Base-by-base conservation (phyloP, 2,113 vertebrate genomes). In the Zosterops pallidus region DNA sequence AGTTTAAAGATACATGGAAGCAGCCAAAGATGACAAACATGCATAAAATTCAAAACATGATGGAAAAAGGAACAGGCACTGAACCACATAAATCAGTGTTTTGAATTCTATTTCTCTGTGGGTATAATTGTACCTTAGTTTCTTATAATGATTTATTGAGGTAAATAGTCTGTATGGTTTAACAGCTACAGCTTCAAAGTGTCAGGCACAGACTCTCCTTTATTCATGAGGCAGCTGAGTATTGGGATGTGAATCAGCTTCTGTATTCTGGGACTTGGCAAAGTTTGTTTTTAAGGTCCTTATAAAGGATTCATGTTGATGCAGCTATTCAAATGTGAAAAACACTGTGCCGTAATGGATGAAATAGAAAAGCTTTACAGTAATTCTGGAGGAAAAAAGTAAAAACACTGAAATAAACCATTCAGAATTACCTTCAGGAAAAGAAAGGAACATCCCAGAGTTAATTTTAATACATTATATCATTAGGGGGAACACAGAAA, bases 101-200 rank as follows among this genome's bases (percentile, higher is more conserved):
- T 98, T 98, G 96, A 98, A 98, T 98, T 97, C 97, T 97, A 97
- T 98, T 98, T 98, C 97, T 98, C 97, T 97, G 97, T 97, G 98
- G 97, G 97, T 98, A 98, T 98, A 98, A 98, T 98, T 98, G 98
- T 98, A 98, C 97, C 98, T 98, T 98, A 98, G 98, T 98, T 98
- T 98, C 97, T 98, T 98, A 97, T 98, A 98, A 98, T 98, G 98
- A 98, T 98, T 98, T 98, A 98, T 98, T 98, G 98, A 98, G 98
- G 98, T 98, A 98, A 98, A 98, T 98, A 98, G 98, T 98, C 97
- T 98, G 97, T 98, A 98, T 98, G 98, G 98, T 98, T 98, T 98
- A 98, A 98, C 98, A 98, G 98, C 98, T 97, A 97, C 97, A 96
- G 97, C 98, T 98, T 98, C 98, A 98, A 98, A 98, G 98, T 97